A percentile compares a stretch with the other conserved stretches of the same genome.
Conservation (phyloP, 2,113 vertebrate genomes). For the Orycteropus afer region DNA sequence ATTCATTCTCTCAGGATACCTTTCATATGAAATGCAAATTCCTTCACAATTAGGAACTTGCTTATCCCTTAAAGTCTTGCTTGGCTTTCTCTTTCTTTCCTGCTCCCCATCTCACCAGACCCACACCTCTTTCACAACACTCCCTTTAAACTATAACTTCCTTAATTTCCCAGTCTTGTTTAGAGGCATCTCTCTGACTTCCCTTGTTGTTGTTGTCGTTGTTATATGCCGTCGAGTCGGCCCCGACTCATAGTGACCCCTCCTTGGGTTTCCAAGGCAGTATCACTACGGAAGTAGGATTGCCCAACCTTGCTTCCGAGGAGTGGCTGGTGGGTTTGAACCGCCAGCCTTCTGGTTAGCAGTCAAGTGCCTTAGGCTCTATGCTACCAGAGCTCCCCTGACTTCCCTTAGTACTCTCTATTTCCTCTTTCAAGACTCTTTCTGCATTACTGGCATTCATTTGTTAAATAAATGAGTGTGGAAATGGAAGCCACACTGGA, state of each 20-base stretch:
- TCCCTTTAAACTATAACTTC: not conserved
- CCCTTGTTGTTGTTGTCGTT: no score
- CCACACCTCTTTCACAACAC: not conserved
- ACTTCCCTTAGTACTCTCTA: not conserved
- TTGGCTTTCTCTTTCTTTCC: not conserved
- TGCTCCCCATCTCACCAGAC: no score
- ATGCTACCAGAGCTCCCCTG: no score
- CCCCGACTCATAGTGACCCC: no score
- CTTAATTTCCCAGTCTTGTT: not conserved
- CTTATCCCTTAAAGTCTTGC: not conserved
- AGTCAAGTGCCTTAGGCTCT: no score
- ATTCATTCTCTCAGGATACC: not conserved
- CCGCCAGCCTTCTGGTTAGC: no score
- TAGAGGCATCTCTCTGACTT: not conserved
- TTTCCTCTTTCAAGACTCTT: not conserved
- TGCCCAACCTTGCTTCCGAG: no score
- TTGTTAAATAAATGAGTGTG: not conserved
- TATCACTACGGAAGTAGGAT: no score
- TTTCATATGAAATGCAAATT: not conserved
- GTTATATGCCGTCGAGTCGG: no score
- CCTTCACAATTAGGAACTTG: not conserved
- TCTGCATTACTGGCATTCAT: not conserved
- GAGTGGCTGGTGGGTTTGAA: no score
- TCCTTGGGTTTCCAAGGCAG: no score
- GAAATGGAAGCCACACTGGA: not conserved